A percentile compares a stretch with the other conserved stretches of the same genome.
These are phyloP conservation scores for Beris chalybata DNA, from an alignment of 2,888 invertebrate species.

Conservation along the genomic window DNA sequence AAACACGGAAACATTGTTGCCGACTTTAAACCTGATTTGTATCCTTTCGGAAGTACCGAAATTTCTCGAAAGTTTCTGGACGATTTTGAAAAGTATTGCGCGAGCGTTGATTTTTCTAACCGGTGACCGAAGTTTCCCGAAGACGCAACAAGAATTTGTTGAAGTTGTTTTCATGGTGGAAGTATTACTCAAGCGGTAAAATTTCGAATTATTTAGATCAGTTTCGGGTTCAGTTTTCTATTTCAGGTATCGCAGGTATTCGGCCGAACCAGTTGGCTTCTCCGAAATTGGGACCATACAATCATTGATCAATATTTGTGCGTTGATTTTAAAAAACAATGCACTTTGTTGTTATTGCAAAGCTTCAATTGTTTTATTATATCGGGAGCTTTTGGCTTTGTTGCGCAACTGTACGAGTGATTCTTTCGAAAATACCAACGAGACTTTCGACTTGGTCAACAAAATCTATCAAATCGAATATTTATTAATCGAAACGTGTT, in stretches of 20 bases:
- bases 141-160: constrained; percentile 26
- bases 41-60: constrained; percentile 27
- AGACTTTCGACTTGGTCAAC: no score
- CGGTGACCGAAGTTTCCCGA: neutral
- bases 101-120: constrained; percentile 24
- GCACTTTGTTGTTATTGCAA: neutral
- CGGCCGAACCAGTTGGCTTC: no score
- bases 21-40: constrained; percentile 14
- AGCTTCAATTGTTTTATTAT: neutral
- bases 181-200: constrained; percentile 28
- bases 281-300: neutral
- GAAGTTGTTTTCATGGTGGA: constrained; percentile 31
- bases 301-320: neutral
- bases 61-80: constrained; percentile 24
- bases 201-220: neutral
- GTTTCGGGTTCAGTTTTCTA: neutral
- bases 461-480: no score
- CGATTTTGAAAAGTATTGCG: constrained; percentile 18
- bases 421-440: no score
- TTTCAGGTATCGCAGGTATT: neutral
- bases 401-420: no score
- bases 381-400: neutral
- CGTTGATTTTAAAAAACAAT: neutral
- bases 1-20: constrained; percentile 2
- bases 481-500: no score